These are phyloP conservation scores for Melanotaenia nigrans DNA, from an alignment of 2,797 vertebrate species.

Conservation along the genomic window DNA sequence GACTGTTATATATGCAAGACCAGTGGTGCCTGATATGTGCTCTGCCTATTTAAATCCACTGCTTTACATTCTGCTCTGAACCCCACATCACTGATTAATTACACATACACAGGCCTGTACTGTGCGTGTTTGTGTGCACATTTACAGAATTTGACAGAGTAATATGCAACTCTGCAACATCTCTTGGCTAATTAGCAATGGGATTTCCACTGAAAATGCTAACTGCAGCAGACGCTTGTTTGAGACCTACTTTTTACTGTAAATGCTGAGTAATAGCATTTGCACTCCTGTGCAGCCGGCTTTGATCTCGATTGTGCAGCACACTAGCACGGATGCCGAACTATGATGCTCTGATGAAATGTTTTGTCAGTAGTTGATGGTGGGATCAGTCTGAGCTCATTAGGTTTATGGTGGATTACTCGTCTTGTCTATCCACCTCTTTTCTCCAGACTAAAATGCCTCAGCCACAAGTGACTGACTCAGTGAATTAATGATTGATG, in stretches of 20 bases:
- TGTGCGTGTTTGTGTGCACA: constrained; percentile 1
- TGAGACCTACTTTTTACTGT: constrained; percentile 55
- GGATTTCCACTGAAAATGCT: constrained; percentile 53
- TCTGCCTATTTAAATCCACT: constrained; percentile 51
- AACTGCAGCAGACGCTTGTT: constrained; percentile 60
- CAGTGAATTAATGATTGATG: constrained; percentile 7
- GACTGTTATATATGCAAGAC: constrained; percentile 29
- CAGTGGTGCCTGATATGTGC: constrained; percentile 21
- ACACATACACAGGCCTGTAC: constrained; percentile 40
- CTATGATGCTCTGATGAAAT: neutral
- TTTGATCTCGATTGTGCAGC: constrained; percentile 41
- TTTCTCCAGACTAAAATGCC: neutral
- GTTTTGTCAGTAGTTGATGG: too few species aligned
- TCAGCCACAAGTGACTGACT: neutral
- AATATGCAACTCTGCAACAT: constrained; percentile 60
- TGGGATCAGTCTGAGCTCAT: neutral
- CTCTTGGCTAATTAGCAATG: constrained; percentile 55
- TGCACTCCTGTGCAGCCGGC: neutral
- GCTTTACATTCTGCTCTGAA: constrained; percentile 55
- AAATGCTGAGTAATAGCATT: constrained; percentile 46
- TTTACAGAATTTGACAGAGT: constrained; percentile 47
- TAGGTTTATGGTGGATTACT: neutral
- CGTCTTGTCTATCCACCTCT: neutral
- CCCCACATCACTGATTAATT: constrained; percentile 61
- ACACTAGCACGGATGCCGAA: constrained; percentile 9